Conservation (phyloP, 2,797 vertebrate species). For the Amazona ochrocephala region DNA sequence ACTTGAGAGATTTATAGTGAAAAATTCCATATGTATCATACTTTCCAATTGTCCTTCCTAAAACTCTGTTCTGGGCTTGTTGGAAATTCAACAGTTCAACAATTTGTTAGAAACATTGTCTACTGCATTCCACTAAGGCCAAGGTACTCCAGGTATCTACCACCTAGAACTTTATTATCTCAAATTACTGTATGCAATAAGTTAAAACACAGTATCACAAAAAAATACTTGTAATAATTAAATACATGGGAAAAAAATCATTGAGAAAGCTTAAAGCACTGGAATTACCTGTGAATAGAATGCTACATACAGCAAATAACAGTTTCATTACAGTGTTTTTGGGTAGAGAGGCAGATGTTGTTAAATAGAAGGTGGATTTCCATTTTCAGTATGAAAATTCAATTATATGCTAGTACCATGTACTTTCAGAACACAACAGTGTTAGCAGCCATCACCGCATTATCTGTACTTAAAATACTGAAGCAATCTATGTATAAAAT, state of each 20-base stretch:
- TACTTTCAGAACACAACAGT: neutral
- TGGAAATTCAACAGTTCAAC: neutral
- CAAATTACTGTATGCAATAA: neutral
- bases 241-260: neutral
- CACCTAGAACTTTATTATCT: neutral
- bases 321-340: neutral
- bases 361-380: neutral
- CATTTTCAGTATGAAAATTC: neutral
- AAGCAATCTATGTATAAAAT: neutral
- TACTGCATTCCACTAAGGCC: neutral
- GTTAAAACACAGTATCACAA: neutral
- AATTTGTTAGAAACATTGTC: neutral
- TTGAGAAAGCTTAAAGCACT: neutral
- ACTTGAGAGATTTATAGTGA: neutral
- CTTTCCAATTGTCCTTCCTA: neutral
- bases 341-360: neutral
- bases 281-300: neutral
- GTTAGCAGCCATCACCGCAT: neutral
- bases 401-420: neutral
- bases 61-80: neutral
- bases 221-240: neutral
- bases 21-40: neutral
- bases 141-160: neutral
- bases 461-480: neutral
- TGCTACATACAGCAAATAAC: neutral